These are phyloP conservation scores for Oplegnathus fasciatus DNA, from an alignment of 2,113 vertebrate species.

Conservation along the genomic window DNA sequence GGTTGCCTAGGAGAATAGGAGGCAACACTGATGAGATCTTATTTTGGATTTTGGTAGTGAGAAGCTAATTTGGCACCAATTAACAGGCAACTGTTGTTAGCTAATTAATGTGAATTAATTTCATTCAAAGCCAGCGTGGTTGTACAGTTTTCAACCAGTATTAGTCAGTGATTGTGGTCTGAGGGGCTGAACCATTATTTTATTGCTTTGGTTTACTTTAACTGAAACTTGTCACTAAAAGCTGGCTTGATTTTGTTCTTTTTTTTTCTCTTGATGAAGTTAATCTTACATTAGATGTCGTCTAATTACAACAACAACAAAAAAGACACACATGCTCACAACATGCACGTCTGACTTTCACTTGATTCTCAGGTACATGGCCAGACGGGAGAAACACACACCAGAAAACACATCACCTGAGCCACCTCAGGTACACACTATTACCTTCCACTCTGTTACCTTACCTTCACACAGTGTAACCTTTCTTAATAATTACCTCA, in stretches of 20 bases:
- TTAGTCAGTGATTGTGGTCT: background rate
- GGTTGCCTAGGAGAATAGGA: background rate
- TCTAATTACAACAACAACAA: background rate
- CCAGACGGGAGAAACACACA: conserved; percentile 77
- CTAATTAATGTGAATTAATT: background rate
- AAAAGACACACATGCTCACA: background rate
- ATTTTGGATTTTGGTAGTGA: background rate
- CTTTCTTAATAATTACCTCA: conserved; percentile 78
- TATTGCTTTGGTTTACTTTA: background rate
- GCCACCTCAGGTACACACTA: conserved; percentile 69
- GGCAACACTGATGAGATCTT: background rate
- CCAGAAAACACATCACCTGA: conserved; percentile 68
- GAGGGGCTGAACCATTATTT: background rate
- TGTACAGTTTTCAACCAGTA: background rate
- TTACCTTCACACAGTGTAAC: conserved; percentile 73
- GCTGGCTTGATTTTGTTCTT: background rate
- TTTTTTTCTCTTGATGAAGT: background rate
- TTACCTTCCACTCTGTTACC: conserved; percentile 76
- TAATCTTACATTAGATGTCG: background rate
- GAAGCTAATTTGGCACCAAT: background rate
- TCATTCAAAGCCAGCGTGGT: background rate
- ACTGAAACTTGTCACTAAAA: background rate
- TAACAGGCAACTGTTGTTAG: background rate
- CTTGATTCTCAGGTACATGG: conserved; percentile 56
- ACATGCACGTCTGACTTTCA: conserved; percentile 60